A percentile compares a stretch with the other conserved stretches of the same genome.
These are phyloP conservation scores for Hedya salicella DNA, from an alignment of 2,888 invertebrate species.

Conservation along the genomic window DNA sequence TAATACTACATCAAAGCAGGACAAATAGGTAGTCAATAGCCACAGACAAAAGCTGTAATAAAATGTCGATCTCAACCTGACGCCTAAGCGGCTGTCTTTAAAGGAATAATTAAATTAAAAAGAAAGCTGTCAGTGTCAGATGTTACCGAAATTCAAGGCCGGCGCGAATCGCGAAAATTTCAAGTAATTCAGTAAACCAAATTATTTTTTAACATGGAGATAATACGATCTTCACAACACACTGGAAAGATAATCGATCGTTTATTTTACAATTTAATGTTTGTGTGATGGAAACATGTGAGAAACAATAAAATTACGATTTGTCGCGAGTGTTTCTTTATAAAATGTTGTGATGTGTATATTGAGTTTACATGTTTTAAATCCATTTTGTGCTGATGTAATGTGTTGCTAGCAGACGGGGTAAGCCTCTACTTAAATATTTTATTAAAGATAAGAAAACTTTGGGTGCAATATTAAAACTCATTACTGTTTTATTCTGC, in stretches of 20 bases:
- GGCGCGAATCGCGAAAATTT: background rate
- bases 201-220: constrained; percentile 62
- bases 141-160: constrained; percentile 45
- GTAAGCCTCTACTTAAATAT: too few relatives aligned
- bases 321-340: too few relatives aligned
- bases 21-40: background rate
- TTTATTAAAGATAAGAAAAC: too few relatives aligned
- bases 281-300: constrained; percentile 54
- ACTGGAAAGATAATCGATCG: constrained; percentile 67
- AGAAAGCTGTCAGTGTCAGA: constrained; percentile 59
- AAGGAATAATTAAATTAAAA: constrained; percentile 56
- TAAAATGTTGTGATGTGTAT: too few relatives aligned
- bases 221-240: constrained; percentile 62
- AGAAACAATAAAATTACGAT: too few relatives aligned
- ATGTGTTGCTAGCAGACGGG: too few relatives aligned
- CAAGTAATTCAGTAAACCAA: background rate
- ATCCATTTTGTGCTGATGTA: too few relatives aligned
- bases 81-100: constrained; percentile 26
- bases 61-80: constrained; percentile 7
- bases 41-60: constrained; percentile 3
- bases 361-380: too few relatives aligned
- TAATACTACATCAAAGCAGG: too few relatives aligned
- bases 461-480: too few relatives aligned
- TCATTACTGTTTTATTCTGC: too few relatives aligned
- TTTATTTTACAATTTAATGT: constrained; percentile 67